phyloP scores from a whole-genome alignment of 2,888 invertebrate species.

The Leptopilina drosophilae region DNA sequence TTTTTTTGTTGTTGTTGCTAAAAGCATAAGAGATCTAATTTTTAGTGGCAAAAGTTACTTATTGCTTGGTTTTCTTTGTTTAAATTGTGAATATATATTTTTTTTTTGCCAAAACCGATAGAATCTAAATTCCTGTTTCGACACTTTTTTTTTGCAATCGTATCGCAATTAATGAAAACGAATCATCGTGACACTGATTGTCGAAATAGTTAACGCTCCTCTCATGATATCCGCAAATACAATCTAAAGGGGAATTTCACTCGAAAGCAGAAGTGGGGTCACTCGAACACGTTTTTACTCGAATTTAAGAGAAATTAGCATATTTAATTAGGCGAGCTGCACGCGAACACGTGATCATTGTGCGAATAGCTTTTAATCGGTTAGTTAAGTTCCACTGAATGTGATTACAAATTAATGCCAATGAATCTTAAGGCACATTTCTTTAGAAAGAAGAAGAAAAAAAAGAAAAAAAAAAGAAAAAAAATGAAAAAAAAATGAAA shows the following conservation, averaged over 20 bases:
- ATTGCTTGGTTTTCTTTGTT: no score
- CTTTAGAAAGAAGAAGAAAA: no score
- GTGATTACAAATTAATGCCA: constrained; percentile 18
- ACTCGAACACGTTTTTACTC: constrained; percentile 33
- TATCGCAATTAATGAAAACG: no score
- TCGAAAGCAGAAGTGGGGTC: constrained; percentile 18
- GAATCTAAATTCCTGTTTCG: no score
- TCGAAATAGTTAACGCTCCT: constrained; percentile 18
- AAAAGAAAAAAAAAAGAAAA: neutral
- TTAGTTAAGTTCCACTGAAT: neutral
- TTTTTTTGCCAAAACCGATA: no score
- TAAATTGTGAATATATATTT: no score
- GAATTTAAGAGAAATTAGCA: constrained; percentile 40
- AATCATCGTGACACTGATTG: neutral
- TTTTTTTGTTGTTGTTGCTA: no score
- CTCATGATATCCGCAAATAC: neutral
- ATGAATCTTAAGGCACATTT: neutral
- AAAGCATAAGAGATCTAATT: no score
- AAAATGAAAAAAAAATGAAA: neutral
- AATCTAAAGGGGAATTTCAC: constrained; percentile 11
- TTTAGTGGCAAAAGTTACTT: no score
- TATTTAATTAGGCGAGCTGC: constrained; percentile 38
- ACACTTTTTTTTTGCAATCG: no score
- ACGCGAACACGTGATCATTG: constrained; percentile 36
- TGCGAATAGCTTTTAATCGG: constrained; percentile 31